Evolutionary conservation across 2,888 invertebrate genomes (phyloP), one percentile per base, ranked within the genome.

Genomic region (Lasioglossum morio): DNA sequence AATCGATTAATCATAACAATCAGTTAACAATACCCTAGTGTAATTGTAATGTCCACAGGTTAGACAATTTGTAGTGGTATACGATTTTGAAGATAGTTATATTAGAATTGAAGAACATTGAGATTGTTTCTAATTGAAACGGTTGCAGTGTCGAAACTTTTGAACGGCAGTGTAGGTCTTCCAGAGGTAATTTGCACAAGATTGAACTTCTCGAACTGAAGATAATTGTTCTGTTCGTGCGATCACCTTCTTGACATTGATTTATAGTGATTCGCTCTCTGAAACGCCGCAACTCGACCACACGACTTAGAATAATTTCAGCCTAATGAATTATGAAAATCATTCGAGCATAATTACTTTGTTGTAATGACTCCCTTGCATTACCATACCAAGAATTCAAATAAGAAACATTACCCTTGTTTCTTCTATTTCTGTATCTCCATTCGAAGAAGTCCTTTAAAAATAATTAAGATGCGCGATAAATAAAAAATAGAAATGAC

Each of bases 181-280:
- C 69, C 48, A 23, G 69, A 70, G 75, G 78, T 79, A 86, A 80
- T 85, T 87, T 72, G 76, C 86, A 82, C 78, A 77, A 69, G 37
- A 79, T 72, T 72, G 60, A 79, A 69, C 66, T 48, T 74, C 75
- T 80, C 84, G 87, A 89, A 87, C 82, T 80, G 85, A 84, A 73
- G 84, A 80, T 90, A 89, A 89, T 90, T 89, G 87, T 89, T 90
- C 89, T 82, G 87, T 85, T 85, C 77, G 84, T 77, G 79, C 63
- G 85, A 87, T 89, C 84, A 40, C 84, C 78, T 66, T 76, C 77
- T 84, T 81, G 90, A 90, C 90, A 70, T 86, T 90, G 90, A 90
- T 90, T 89, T 90, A 90, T 90, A 73, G 86, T 75, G 79, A 83
- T 85, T 85, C 78, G 78, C 81, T 82, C 82, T 88, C 88, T 87